phyloP scores from a whole-genome alignment of 2,797 vertebrate species.

The Pterois miles region DNA sequence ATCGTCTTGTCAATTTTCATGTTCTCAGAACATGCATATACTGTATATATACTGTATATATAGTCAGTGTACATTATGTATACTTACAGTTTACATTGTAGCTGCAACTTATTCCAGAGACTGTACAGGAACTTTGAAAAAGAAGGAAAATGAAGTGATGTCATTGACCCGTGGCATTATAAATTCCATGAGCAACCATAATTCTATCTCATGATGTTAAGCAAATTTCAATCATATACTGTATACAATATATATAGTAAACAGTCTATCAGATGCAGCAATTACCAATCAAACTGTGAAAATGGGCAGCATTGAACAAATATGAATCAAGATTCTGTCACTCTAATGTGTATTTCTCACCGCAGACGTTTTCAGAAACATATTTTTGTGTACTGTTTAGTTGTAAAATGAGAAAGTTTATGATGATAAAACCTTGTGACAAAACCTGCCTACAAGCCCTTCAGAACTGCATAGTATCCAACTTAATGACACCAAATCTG shows the following conservation, averaged over 20 bases:
- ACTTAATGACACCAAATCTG: too few species aligned
- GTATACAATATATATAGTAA: too few species aligned
- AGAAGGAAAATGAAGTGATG: background rate
- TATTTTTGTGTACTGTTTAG: background rate
- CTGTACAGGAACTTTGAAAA: constrained; percentile 72
- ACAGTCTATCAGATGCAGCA: too few species aligned
- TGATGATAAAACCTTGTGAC: background rate
- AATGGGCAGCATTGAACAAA: too few species aligned
- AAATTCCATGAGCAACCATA: background rate
- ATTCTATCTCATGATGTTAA: background rate
- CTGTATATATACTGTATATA: too few species aligned
- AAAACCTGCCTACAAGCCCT: too few species aligned
- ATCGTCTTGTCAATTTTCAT: background rate
- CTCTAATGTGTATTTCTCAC: background rate
- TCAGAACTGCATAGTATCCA: too few species aligned
- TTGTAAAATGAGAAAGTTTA: background rate
- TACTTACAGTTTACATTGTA: constrained; percentile 72
- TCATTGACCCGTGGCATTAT: background rate
- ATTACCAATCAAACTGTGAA: too few species aligned
- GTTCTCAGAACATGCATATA: background rate
- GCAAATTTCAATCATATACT: background rate
- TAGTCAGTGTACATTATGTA: background rate
- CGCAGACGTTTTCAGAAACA: background rate
- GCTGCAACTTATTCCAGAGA: constrained; percentile 61
- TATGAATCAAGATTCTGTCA: background rate